These are phyloP conservation scores for Melopsittacus undulatus DNA, from an alignment of 2,797 vertebrate species.

Conservation along the genomic window DNA sequence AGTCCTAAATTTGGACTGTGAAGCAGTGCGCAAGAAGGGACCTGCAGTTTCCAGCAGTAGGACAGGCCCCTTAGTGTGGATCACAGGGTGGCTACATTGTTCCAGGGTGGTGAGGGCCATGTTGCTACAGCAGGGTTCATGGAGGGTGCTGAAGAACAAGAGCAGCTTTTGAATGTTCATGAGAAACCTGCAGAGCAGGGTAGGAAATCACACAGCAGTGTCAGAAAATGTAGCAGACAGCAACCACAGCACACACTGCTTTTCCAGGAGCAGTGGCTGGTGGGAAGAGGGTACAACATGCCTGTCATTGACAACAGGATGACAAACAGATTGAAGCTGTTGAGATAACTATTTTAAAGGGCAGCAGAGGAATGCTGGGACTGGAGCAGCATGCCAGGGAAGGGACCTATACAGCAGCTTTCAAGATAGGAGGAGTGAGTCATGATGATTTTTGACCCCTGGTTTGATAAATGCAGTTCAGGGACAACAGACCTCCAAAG, in stretches of 20 bases:
- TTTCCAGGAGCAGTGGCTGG: neutral
- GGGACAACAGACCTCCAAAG: neutral
- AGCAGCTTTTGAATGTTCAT: neutral
- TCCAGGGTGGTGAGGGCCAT: neutral
- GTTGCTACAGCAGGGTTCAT: accelerated
- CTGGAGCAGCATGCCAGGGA: neutral
- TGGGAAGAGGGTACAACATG: neutral
- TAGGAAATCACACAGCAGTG: accelerated
- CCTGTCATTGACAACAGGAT: neutral
- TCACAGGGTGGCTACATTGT: neutral
- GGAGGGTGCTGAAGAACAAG: neutral
- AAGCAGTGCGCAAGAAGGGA: accelerated
- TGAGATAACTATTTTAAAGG: neutral
- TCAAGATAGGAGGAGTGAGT: neutral
- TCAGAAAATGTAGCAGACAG: neutral
- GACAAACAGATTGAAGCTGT: neutral
- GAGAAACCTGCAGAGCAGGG: neutral
- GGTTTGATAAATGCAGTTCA: neutral
- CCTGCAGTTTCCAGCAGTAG: accelerated
- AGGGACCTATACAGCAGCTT: neutral
- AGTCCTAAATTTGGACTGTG: neutral
- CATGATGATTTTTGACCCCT: neutral
- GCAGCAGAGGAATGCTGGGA: neutral
- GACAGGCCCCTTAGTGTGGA: accelerated
- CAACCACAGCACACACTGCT: neutral